These are phyloP conservation scores for Pyrrhia umbra DNA, from an alignment of 2,888 invertebrate species.

Conservation along the genomic window DNA sequence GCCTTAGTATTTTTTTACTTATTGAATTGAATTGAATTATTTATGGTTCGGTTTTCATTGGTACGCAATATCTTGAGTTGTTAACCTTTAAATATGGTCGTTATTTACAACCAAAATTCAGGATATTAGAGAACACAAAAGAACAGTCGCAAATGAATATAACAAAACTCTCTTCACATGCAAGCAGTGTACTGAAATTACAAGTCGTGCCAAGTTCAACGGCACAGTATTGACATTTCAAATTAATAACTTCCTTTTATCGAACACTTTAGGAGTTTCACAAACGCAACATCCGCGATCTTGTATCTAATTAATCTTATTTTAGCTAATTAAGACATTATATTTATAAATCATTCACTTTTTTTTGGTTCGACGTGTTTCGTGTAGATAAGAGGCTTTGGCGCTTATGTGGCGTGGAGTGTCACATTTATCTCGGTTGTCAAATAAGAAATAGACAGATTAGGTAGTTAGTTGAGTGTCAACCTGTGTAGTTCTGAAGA, in stretches of 20 bases:
- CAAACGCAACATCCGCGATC: conserved; percentile 56
- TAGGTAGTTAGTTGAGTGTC: conserved; percentile 53
- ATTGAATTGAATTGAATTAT: too few species aligned
- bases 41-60: not conserved
- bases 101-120: too few species aligned
- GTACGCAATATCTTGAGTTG: not conserved
- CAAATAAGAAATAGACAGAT: conserved; percentile 82
- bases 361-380: conserved; percentile 66
- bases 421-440: conserved; percentile 78
- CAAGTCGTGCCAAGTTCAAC: conserved; percentile 26
- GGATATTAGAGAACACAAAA: not conserved
- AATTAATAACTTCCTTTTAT: conserved; percentile 66
- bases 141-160: not conserved
- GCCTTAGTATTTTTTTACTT: conserved; percentile 1
- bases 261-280: conserved; percentile 47
- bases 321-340: conserved; percentile 80
- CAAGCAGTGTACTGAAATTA: not conserved
- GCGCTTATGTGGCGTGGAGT: conserved; percentile 58
- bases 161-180: not conserved
- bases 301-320: conserved; percentile 70
- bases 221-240: conserved; percentile 52
- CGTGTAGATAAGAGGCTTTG: conserved; percentile 64
- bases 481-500: conserved; percentile 12
- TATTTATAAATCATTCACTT: conserved; percentile 66
- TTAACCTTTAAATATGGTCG: not conserved